A percentile compares a stretch with the other conserved stretches of the same genome.
Conservation (phyloP, 1,140 invertebrate genomes). For the Tetragonula clypearis region DNA sequence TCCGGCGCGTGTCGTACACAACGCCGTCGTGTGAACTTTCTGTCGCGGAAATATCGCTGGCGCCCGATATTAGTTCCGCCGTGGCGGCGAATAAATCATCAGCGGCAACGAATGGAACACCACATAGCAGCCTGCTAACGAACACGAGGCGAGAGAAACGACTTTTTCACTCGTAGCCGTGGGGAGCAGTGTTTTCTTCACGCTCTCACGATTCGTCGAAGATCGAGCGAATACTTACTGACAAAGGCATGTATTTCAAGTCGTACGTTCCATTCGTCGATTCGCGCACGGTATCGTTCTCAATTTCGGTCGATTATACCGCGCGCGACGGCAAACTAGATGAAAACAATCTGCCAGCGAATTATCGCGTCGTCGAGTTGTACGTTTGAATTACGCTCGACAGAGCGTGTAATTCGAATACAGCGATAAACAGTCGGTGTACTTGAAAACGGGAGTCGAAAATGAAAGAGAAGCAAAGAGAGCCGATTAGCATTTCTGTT, state of each 20-base stretch:
- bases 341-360: constrained; percentile 1
- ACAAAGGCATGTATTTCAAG: neutral
- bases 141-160: neutral
- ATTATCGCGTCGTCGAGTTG: neutral
- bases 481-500: too few species aligned
- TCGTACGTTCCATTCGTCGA: neutral
- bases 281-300: neutral
- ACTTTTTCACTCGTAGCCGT: neutral
- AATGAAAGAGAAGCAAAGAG: too few species aligned
- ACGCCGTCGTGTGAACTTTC: constrained; percentile 17
- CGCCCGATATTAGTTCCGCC: constrained; percentile 23
- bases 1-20: neutral
- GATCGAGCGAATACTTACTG: neutral
- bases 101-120: neutral
- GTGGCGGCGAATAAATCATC: neutral
- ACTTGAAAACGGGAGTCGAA: neutral
- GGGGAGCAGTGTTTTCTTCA: too few species aligned
- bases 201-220: neutral
- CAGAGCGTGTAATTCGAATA: neutral
- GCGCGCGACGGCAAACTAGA: neutral
- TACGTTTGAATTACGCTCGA: too few species aligned
- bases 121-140: neutral
- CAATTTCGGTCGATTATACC: neutral
- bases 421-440: neutral
- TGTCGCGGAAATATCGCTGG: constrained; percentile 21